Evolutionary conservation across 2,797 vertebrate genomes (phyloP), one percentile per base, ranked within the genome.

Genomic region (Numenius phaeopus): DNA sequence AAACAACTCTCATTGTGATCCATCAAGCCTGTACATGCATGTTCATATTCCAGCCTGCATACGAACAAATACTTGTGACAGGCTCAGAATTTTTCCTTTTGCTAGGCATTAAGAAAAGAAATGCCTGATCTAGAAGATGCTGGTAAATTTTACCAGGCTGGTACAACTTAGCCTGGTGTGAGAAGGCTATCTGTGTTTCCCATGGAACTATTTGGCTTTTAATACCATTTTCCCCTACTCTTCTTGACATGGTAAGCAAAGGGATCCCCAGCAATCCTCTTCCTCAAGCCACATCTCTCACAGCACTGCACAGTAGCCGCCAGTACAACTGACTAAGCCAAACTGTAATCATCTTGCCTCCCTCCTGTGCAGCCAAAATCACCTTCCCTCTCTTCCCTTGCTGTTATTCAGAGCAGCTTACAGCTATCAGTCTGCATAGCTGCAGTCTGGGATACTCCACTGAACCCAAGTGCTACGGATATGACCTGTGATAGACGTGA

Each of bases 401-500:
- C 57, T 75, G 64, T 66, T 95, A 58, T 15, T 89, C 62, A 26
- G 37, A 82, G 67, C 57, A 83, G 59, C 7, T 89, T 77, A 79
- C 30, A 67, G 39, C 32, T 69, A 64, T 67, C 86, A 87, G 64
- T 44, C 69, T 5, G 7, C 47, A 46, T 27, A 86, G 88, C 39
- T 70, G 69, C 44, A 58, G 26, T 19, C 37, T 29, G 34, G 22
- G 32, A 49, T 72, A 79, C 50, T 71, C 18, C 42, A 58, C 55
- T n/a, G 39, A 85, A 61, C 14, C 27, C 42, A 76, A 57, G 34
- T 22, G 71, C 39, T 65, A 49, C 0, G 5, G 39, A 70, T 39
- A 40, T 0, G 3, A 39, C 29, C 55, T 49, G 42, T 0, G 2
- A 76, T 9, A 76, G 46, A 47, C 0, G 0, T 29, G 20, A 26